Conservation (phyloP, 2,113 vertebrate genomes). For the Copsychus sechellarum region DNA sequence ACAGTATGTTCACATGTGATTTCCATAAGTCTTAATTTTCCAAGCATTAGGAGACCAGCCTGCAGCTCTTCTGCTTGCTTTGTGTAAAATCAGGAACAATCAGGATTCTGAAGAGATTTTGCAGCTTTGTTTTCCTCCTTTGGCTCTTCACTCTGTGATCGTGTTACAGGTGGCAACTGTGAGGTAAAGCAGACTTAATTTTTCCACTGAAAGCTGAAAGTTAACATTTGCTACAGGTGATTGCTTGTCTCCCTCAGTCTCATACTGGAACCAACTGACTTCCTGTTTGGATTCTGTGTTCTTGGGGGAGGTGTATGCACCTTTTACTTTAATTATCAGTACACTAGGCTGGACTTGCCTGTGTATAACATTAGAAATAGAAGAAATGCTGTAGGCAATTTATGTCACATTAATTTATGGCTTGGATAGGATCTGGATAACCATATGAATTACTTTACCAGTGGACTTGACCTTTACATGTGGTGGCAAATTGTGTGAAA, state of each 20-base stretch:
- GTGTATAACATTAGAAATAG: slow-evolving; percentile 40
- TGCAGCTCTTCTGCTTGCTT: slow-evolving; percentile 28
- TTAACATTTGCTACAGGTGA: background rate
- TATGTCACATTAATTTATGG: slow-evolving; percentile 59
- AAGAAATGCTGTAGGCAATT: slow-evolving; percentile 49
- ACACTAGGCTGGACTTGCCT: slow-evolving; percentile 10
- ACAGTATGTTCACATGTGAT: background rate
- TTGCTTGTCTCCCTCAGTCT: background rate
- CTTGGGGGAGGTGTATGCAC: background rate
- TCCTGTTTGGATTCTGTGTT: background rate
- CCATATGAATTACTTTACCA: slow-evolving; percentile 60
- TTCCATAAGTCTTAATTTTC: slow-evolving; percentile 46
- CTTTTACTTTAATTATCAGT: slow-evolving; percentile 41
- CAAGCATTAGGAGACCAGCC: slow-evolving; percentile 37
- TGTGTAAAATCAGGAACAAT: slow-evolving; percentile 7
- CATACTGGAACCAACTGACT: background rate
- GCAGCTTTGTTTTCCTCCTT: background rate
- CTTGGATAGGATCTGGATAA: slow-evolving; percentile 38
- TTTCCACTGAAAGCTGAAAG: background rate
- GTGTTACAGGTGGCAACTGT: background rate
- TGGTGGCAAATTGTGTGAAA: slow-evolving; percentile 33
- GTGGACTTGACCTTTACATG: slow-evolving; percentile 56
- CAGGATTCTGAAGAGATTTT: slow-evolving; percentile 27
- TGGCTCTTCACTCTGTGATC: background rate
- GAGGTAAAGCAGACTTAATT: background rate